A percentile compares a stretch with the other conserved stretches of the same genome.
These are phyloP conservation scores for Peromyscus californicus DNA, from an alignment of 2,113 vertebrate genomes.

Conservation along the genomic window DNA sequence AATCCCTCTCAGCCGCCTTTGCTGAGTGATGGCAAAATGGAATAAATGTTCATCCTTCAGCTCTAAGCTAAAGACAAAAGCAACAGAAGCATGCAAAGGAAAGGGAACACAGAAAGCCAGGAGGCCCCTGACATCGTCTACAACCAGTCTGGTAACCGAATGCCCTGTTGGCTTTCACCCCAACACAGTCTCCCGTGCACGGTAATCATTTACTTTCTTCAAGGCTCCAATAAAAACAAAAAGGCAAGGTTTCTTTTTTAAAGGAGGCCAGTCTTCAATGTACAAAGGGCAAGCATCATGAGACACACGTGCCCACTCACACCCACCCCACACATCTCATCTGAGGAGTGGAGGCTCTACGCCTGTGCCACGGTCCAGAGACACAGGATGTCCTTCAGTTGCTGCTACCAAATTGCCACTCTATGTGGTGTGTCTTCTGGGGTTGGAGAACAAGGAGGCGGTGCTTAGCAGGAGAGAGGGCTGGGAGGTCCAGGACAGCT, in stretches of 20 bases:
- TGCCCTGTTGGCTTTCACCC: constrained; percentile 1
- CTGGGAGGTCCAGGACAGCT: not conserved
- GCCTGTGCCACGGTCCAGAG: not conserved
- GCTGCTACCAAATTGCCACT: not conserved
- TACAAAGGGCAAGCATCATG: not conserved
- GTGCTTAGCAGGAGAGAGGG: not conserved
- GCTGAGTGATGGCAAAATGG: not conserved
- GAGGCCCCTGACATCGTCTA: not conserved
- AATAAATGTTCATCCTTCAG: not conserved
- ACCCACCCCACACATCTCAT: not conserved
- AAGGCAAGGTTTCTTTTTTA: constrained; percentile 15
- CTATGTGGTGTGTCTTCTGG: not conserved
- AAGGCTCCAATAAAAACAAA: constrained; percentile 19
- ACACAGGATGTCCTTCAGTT: not conserved
- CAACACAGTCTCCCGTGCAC: not conserved
- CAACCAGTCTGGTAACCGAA: not conserved
- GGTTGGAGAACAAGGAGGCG: not conserved
- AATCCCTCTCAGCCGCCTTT: not conserved
- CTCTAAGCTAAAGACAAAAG: not conserved
- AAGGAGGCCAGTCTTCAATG: not conserved
- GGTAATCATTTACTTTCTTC: constrained; percentile 6
- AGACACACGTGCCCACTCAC: not conserved
- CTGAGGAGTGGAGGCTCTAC: not conserved
- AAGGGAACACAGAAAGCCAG: not conserved
- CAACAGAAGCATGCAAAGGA: not conserved